Evolutionary conservation across 1,140 invertebrate species (phyloP).

Genomic region (Cydia pomonella): DNA sequence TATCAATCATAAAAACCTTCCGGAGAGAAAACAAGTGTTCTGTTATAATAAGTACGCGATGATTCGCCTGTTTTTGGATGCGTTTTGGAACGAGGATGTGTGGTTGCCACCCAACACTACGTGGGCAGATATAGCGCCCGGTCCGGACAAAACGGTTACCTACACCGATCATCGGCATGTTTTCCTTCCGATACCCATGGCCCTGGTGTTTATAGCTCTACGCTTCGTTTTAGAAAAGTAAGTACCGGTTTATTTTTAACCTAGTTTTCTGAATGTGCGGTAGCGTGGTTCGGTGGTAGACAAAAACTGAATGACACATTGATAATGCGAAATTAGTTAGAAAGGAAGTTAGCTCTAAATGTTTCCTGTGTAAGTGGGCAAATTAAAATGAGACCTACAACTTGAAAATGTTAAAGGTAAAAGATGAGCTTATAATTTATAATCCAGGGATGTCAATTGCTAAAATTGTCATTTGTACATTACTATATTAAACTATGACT

Average conservation of each 20-base stretch:
- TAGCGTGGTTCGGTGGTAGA: not conserved
- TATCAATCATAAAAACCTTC: slow-evolving; percentile 12
- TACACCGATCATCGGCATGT: slow-evolving; percentile 93
- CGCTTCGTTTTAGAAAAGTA: slow-evolving; percentile 92
- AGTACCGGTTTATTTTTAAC: slow-evolving; percentile 52
- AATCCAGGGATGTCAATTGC: no score
- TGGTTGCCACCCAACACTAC: slow-evolving; percentile 95
- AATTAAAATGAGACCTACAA: not conserved
- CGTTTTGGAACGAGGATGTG: slow-evolving; percentile 91
- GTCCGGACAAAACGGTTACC: slow-evolving; percentile 86
- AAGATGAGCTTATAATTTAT: no score
- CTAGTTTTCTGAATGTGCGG: not conserved
- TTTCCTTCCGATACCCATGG: slow-evolving; percentile 90
- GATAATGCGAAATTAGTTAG: slow-evolving; percentile 1
- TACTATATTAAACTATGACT: no score
- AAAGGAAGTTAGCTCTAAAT: not conserved
- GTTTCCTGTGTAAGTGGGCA: not conserved
- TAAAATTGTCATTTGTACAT: no score
- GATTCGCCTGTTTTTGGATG: slow-evolving; percentile 71
- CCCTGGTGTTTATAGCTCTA: slow-evolving; percentile 87
- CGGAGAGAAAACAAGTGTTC: slow-evolving; percentile 26
- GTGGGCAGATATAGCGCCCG: slow-evolving; percentile 91
- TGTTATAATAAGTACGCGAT: slow-evolving; percentile 46
- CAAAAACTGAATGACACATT: slow-evolving; percentile 35
- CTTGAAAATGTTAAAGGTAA: not conserved